phyloP scores from a whole-genome alignment of 2,888 invertebrate species.

The Mechanitis mazaeus region DNA sequence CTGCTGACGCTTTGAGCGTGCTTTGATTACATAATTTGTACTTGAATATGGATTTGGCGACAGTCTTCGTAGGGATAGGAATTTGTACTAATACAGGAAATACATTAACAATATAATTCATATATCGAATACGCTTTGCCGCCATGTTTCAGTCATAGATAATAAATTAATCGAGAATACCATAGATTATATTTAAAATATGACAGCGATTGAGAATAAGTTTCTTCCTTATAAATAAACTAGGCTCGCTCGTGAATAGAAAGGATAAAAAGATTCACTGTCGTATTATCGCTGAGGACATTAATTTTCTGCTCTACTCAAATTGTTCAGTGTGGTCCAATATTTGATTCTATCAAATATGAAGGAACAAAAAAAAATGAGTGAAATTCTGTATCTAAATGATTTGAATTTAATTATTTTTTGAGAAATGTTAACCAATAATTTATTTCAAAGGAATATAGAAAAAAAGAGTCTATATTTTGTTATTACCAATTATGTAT shows the following conservation, averaged over 20 bases:
- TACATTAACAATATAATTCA: constrained; percentile 13
- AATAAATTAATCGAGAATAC: too few relatives aligned
- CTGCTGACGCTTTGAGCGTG: constrained; percentile 21
- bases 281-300: constrained; percentile 52
- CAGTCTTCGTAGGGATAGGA: constrained; percentile 13
- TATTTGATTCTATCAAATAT: constrained; percentile 7
- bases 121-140: too few relatives aligned
- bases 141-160: too few relatives aligned
- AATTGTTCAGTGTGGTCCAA: constrained; percentile 37
- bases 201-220: constrained; percentile 31
- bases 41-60: constrained; percentile 31
- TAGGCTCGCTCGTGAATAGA: constrained; percentile 44
- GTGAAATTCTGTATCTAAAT: too few relatives aligned
- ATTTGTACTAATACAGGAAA: constrained; percentile 19
- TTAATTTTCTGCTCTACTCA: constrained; percentile 61
- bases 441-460: too few relatives aligned
- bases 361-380: too few relatives aligned
- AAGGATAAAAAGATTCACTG: constrained; percentile 52
- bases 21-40: constrained; percentile 29
- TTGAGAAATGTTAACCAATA: too few relatives aligned
- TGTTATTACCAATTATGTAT: too few relatives aligned
- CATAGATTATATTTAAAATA: background rate
- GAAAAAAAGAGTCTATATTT: too few relatives aligned
- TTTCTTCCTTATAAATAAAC: constrained; percentile 46
- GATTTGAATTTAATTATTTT: too few relatives aligned